Percentiles rank a stretch among this genome's conserved stretches.
These are phyloP conservation scores for Himalopsyche tibetana DNA, from an alignment of 2,888 invertebrate species.

Conservation along the genomic window DNA sequence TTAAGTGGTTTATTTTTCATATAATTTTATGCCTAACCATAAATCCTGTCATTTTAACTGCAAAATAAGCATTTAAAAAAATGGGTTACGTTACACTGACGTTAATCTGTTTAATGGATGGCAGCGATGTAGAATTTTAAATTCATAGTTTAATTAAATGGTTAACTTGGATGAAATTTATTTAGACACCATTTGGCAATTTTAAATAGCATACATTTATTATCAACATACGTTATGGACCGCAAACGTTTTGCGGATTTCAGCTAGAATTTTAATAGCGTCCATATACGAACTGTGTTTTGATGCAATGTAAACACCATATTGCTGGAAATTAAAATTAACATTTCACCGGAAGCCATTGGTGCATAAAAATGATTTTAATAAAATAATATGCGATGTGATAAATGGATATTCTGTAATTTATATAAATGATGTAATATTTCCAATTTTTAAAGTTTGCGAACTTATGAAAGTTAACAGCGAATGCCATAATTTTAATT, in stretches of 20 bases:
- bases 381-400: background rate
- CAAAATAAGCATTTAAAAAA: too few species aligned
- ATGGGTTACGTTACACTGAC: too few species aligned
- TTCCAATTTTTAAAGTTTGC: too few species aligned
- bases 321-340: conserved; percentile 7
- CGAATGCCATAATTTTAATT: too few species aligned
- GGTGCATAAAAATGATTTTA: background rate
- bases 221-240: conserved; percentile 21
- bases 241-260: conserved; percentile 12
- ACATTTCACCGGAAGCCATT: background rate
- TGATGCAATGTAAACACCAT: background rate
- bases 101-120: background rate
- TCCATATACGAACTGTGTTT: background rate
- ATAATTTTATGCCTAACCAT: too few species aligned
- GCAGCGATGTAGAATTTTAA: background rate
- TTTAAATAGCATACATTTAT: conserved; percentile 9
- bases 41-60: too few species aligned
- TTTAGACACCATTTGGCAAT: conserved; percentile 26
- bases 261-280: conserved; percentile 14
- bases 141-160: conserved; percentile 9
- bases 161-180: conserved; percentile 2
- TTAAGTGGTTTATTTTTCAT: too few species aligned
- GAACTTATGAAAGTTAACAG: too few species aligned
- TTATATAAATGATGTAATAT: too few species aligned
- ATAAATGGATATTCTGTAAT: too few species aligned